Conservation (phyloP, 2,797 vertebrate species). For the Acrocephalus scirpaceus region DNA sequence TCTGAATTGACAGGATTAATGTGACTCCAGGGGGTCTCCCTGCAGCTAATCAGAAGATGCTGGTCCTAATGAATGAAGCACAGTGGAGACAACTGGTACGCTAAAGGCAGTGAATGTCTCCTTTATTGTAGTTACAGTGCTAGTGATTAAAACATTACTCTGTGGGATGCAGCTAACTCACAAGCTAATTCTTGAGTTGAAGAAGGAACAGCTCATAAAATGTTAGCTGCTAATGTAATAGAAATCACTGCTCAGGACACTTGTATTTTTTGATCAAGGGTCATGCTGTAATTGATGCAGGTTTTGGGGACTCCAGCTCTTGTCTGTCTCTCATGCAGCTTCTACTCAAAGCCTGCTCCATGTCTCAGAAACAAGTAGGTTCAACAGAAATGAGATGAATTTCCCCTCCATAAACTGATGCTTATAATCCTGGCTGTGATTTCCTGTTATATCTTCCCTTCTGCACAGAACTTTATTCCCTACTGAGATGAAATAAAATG, state of each 20-base stretch:
- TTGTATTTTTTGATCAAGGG: not conserved
- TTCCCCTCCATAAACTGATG: not conserved
- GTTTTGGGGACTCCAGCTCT: not conserved
- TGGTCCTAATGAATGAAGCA: slow-evolving; percentile 11
- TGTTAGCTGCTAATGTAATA: not conserved
- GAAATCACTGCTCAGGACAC: not conserved
- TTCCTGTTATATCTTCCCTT: not conserved
- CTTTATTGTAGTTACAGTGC: not conserved
- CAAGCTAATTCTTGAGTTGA: not conserved
- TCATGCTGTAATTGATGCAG: not conserved
- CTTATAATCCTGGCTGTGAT: slow-evolving; percentile 1
- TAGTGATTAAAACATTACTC: slow-evolving; percentile 12
- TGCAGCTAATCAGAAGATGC: not conserved
- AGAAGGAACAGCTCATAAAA: not conserved
- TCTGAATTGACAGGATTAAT: slow-evolving; percentile 22
- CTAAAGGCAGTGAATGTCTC: not conserved
- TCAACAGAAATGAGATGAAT: not conserved
- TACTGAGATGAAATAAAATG: slow-evolving; percentile 25
- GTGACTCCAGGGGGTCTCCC: not conserved
- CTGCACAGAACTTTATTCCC: slow-evolving; percentile 16
- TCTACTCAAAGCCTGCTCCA: not conserved
- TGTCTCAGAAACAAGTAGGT: not conserved
- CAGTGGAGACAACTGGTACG: not conserved
- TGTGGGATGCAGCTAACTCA: not conserved
- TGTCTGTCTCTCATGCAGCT: not conserved